Conservation (phyloP, 2,888 invertebrate species). For the Ennomos erosarius region DNA sequence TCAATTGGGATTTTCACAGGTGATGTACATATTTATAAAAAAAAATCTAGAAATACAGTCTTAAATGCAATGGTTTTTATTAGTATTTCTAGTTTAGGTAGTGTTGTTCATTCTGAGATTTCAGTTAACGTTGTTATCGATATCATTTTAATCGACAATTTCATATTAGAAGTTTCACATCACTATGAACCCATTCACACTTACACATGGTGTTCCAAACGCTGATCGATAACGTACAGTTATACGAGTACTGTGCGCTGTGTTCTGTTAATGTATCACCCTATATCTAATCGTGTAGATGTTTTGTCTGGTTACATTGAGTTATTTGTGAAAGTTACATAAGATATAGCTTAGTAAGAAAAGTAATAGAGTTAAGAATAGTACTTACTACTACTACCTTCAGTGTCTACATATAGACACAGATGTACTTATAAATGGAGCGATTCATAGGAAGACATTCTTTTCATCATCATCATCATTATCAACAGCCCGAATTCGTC, state of each 20-base stretch:
- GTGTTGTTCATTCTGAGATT: no score
- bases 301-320: constrained; percentile 10
- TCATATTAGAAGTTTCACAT: constrained; percentile 36
- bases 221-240: constrained; percentile 68
- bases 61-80: no score
- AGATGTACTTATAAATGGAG: no score
- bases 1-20: no score
- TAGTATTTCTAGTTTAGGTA: no score
- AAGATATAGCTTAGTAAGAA: constrained; percentile 19
- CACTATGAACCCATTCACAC: constrained; percentile 60
- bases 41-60: no score
- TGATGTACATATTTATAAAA: no score
- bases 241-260: constrained; percentile 35
- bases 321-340: constrained; percentile 29
- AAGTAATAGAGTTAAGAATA: neutral
- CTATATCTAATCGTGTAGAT: constrained; percentile 42
- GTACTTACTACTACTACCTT: no score
- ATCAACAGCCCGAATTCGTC: no score
- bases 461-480: no score
- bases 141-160: constrained; percentile 28
- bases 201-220: constrained; percentile 64
- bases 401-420: no score
- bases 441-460: no score
- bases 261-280: constrained; percentile 47
- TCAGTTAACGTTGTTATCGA: constrained; percentile 3